Evolutionary conservation across 1,140 invertebrate genomes (phyloP).

Genomic region (Melitaea cinxia): DNA sequence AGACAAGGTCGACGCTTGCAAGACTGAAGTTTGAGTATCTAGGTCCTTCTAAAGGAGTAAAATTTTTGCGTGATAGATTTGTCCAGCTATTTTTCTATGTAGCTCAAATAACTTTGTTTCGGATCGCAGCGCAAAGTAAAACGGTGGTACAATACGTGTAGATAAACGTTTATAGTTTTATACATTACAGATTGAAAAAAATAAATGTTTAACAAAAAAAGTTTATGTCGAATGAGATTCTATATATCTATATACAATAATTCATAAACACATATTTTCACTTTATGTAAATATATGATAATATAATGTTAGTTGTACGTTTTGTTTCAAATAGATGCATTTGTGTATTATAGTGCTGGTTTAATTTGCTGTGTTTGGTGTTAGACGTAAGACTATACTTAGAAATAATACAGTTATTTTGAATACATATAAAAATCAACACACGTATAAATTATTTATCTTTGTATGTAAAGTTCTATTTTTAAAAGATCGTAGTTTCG

Average conservation of each 20-base stretch:
- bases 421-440: not conserved
- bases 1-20: slow-evolving; percentile 64
- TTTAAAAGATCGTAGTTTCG: too few relatives aligned
- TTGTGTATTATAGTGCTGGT: slow-evolving; percentile 56
- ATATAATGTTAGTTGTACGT: slow-evolving; percentile 42
- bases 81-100: slow-evolving; percentile 67
- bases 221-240: slow-evolving; percentile 46
- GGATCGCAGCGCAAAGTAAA: slow-evolving; percentile 27
- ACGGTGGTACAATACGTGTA: slow-evolving; percentile 22
- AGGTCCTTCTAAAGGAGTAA: slow-evolving; percentile 66
- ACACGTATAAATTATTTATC: too few relatives aligned
- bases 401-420: not conserved
- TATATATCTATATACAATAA: slow-evolving; percentile 60
- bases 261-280: slow-evolving; percentile 40
- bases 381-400: slow-evolving; percentile 41
- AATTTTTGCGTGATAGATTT: slow-evolving; percentile 58
- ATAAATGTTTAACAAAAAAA: slow-evolving; percentile 35
- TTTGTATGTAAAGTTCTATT: too few relatives aligned
- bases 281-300: slow-evolving; percentile 49
- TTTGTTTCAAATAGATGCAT: slow-evolving; percentile 45
- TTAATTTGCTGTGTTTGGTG: slow-evolving; percentile 72
- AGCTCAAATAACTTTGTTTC: slow-evolving; percentile 38
- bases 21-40: slow-evolving; percentile 61
- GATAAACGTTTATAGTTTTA: slow-evolving; percentile 44
- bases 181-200: slow-evolving; percentile 32